phyloP scores from a whole-genome alignment of 2,113 vertebrate genomes.

The Cyprinodon variegatus region DNA sequence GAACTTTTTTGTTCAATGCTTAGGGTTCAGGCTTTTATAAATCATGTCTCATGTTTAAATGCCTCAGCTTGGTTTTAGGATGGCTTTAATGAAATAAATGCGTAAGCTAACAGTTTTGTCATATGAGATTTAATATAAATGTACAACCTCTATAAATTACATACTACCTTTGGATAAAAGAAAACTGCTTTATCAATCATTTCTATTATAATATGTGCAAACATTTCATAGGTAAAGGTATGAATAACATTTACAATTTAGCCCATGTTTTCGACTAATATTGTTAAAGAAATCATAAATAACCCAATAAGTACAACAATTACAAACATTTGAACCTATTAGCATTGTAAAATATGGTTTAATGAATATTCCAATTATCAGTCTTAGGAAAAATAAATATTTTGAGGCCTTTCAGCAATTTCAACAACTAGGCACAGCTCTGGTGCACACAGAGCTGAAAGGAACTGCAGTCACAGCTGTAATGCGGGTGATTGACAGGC shows the following conservation, averaged over 20 bases:
- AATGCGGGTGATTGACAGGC: too few relatives aligned
- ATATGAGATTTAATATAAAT: constrained; percentile 38
- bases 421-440: constrained; percentile 50
- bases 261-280: background rate
- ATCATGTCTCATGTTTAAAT: constrained; percentile 43
- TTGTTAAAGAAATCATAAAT: background rate
- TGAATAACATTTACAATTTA: background rate
- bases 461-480: too few relatives aligned
- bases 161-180: constrained; percentile 9
- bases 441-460: constrained; percentile 8
- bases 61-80: constrained; percentile 22
- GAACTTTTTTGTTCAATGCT: constrained; percentile 41
- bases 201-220: background rate
- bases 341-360: constrained; percentile 27
- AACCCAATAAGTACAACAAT: background rate
- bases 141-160: constrained; percentile 35
- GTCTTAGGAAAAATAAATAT: background rate
- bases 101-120: constrained; percentile 19
- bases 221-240: background rate
- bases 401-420: constrained; percentile 42
- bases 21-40: constrained; percentile 41
- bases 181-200: background rate
- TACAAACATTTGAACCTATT: constrained; percentile 18
- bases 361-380: constrained; percentile 26
- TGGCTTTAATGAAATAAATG: constrained; percentile 8